phyloP scores from a whole-genome alignment of 2,113 vertebrate genomes.

The Uropsilus gracilis region DNA sequence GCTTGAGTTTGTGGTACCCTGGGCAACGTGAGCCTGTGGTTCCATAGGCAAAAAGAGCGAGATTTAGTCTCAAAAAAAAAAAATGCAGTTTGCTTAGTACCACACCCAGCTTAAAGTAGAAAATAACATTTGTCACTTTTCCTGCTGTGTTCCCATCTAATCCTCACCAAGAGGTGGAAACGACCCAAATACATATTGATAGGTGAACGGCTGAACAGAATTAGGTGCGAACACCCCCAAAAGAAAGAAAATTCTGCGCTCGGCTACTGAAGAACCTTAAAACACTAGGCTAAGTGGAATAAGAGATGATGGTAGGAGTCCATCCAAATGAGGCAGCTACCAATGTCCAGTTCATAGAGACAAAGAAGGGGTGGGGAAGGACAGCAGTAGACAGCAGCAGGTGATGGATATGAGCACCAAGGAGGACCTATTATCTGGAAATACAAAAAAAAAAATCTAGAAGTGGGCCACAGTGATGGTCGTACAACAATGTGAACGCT shows the following conservation, averaged over 20 bases:
- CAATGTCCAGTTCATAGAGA: neutral
- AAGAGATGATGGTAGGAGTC: neutral
- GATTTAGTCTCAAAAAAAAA: too few species aligned
- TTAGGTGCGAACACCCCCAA: neutral
- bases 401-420: neutral
- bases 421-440: too few species aligned
- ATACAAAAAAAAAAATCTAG: too few species aligned
- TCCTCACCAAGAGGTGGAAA: neutral
- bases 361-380: neutral
- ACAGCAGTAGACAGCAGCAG: neutral
- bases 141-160: too few species aligned
- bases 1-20: too few species aligned
- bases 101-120: too few species aligned
- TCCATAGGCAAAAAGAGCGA: too few species aligned
- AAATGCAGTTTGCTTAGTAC: too few species aligned
- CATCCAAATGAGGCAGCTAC: neutral
- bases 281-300: neutral
- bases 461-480: neutral
- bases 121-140: too few species aligned
- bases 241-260: neutral
- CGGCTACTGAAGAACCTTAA: neutral
- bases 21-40: too few species aligned
- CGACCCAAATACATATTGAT: neutral
- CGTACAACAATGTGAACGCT: neutral
- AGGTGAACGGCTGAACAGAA: neutral